Evolutionary conservation across 2,888 invertebrate genomes (phyloP), one percentile per base, ranked within the genome.

Genomic region (Colostygia pectinataria): DNA sequence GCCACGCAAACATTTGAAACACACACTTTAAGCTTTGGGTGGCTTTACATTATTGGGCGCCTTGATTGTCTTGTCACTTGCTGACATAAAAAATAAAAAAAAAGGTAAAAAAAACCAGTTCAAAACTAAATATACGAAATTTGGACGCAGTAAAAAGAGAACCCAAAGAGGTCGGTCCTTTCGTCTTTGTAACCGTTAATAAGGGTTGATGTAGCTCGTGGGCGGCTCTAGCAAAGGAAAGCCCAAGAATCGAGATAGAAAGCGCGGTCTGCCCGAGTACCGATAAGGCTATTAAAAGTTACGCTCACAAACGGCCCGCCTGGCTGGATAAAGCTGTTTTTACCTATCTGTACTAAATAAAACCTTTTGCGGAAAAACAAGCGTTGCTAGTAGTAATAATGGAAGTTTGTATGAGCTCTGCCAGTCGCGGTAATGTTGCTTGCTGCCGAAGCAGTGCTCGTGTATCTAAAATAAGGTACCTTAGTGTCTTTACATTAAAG

Each of bases 261-360:
- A 72, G 71, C 65, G 70, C 71, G 74, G 83, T 74, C 83, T 86
- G 86, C 71, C 69, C 64, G 70, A 72, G 76, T 67, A 77, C 83
- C 79, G 86, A 89, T 89, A 89, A 87, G 83, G 82, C 85, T 90
- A 87, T 89, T 87, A 87, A 84, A 90, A 90, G 82, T 90, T 84
- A 83, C 83, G 77, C 80, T 79, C 67, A 67, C 72, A 77, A 78
- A 77, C 76, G 73, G 71, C 71, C 76, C 72, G 71, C 72, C 69
- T 66, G 74, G 59, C 70, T 74, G 81, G 76, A 82, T 83, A 77
- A 77, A 77, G 70, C 66, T 71, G 73, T 81, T 76, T 77, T 70
- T 68, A 70, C 68, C 66, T 67, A 72, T 72, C 63, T 69, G 80
- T 76, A 71, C 63, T 64, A 73, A 71, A 77, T 74, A 65, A 82